Evolutionary conservation across 2,113 vertebrate genomes (phyloP).

Genomic region (Rhabdomys dilectus): DNA sequence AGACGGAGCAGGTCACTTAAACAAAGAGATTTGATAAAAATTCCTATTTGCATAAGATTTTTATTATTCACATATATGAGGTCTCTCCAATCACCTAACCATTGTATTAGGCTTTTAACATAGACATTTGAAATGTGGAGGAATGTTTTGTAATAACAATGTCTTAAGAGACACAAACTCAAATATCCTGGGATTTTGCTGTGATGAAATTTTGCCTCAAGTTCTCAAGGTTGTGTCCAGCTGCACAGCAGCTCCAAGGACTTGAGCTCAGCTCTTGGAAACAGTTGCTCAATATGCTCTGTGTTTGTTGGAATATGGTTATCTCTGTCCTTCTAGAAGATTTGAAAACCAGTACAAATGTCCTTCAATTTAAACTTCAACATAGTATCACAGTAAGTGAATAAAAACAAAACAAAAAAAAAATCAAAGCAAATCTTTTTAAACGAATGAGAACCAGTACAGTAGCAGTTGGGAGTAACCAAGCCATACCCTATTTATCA

Average conservation of each 20-base stretch:
- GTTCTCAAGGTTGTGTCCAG: conserved; percentile 50
- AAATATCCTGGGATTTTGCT: conserved; percentile 56
- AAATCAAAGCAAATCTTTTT: background rate
- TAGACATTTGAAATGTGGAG: conserved; percentile 9
- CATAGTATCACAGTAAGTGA: background rate
- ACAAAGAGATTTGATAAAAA: background rate
- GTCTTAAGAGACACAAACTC: background rate
- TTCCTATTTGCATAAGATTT: background rate
- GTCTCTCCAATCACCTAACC: conserved; percentile 13
- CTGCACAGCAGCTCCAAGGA: conserved; percentile 47
- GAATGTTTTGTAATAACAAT: conserved; percentile 34
- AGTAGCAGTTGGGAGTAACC: background rate
- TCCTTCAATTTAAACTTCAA: background rate
- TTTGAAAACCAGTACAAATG: background rate
- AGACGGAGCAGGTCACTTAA: background rate
- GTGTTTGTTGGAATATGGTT: conserved; percentile 12
- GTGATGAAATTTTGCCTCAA: conserved; percentile 39
- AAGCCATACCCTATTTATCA: background rate
- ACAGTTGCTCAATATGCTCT: background rate
- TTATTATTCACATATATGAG: background rate
- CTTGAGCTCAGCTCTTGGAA: conserved; percentile 56
- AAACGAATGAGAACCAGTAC: background rate
- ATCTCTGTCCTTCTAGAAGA: conserved; percentile 34
- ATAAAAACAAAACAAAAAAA: too few relatives aligned
- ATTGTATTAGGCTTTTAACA: conserved; percentile 35